These are phyloP conservation scores for Prorops nasuta DNA, from an alignment of 1,140 invertebrate genomes.

Conservation along the genomic window DNA sequence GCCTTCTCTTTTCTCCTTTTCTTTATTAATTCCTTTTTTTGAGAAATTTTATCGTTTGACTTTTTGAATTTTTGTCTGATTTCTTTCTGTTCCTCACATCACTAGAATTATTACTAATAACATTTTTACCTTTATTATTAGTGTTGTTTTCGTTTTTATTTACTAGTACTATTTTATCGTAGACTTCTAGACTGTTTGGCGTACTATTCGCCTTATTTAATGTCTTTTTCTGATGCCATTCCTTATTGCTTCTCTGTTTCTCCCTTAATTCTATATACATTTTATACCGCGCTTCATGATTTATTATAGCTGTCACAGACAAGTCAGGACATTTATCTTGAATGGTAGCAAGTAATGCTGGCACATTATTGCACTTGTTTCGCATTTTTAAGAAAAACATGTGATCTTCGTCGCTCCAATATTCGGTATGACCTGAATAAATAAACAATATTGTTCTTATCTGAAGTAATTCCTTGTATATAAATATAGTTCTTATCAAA, in stretches of 20 bases:
- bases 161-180: constrained; percentile 8
- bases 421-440: constrained; percentile 40
- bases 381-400: constrained; percentile 42
- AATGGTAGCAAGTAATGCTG: constrained; percentile 35
- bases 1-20: constrained; percentile 43
- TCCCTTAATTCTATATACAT: constrained; percentile 41
- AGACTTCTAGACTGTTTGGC: not conserved
- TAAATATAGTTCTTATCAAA: not conserved
- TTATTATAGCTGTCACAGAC: constrained; percentile 40
- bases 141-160: too few relatives aligned
- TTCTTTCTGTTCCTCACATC: too few relatives aligned
- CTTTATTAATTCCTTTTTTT: constrained; percentile 36
- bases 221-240: constrained; percentile 40
- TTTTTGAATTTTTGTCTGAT: too few relatives aligned
- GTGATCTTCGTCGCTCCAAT: constrained; percentile 49
- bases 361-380: constrained; percentile 36
- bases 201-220: constrained; percentile 8
- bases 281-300: constrained; percentile 53
- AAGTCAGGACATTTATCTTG: constrained; percentile 46
- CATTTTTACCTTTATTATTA: too few relatives aligned
- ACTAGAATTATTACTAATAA: too few relatives aligned
- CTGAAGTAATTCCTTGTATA: too few relatives aligned
- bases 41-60: constrained; percentile 5
- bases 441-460: constrained; percentile 5
- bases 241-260: constrained; percentile 35